Conservation (phyloP, 2,113 vertebrate genomes). For the Clinocottus analis region DNA sequence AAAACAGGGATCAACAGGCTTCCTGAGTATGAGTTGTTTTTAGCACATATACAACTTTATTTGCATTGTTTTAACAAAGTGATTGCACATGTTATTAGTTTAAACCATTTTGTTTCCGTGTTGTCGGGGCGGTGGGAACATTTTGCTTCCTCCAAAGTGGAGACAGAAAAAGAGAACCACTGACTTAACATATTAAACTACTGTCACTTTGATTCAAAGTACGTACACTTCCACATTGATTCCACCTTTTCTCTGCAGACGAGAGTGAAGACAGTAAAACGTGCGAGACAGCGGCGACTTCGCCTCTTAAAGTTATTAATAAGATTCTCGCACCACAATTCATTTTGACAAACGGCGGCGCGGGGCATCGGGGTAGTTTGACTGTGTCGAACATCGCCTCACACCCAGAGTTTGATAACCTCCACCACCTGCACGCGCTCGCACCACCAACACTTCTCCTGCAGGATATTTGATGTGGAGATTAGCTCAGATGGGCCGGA, state of each 20-base stretch:
- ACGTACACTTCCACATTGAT: not conserved
- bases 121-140: too few relatives aligned
- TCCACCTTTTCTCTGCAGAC: not conserved
- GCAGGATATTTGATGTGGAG: slow-evolving; percentile 84
- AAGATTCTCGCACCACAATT: slow-evolving; percentile 84
- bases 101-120: too few relatives aligned
- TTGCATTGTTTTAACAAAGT: too few relatives aligned
- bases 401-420: slow-evolving; percentile 81
- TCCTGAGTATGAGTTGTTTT: too few relatives aligned
- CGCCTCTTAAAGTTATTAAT: slow-evolving; percentile 76
- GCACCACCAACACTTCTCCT: slow-evolving; percentile 59
- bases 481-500: slow-evolving; percentile 79
- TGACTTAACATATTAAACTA: too few relatives aligned
- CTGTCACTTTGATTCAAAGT: not conserved
- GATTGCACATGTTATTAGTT: too few relatives aligned
- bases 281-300: slow-evolving; percentile 5
- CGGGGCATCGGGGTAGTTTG: slow-evolving; percentile 81
- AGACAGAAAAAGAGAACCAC: too few relatives aligned
- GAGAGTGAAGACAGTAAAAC: not conserved
- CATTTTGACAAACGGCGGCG: slow-evolving; percentile 86
- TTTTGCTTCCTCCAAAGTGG: too few relatives aligned
- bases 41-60: too few relatives aligned
- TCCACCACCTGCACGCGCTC: slow-evolving; percentile 77
- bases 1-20: too few relatives aligned
- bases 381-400: slow-evolving; percentile 81